Evolutionary conservation across 23 tunicate genomes (phyloP).

Genomic region (Halocynthia aurantium): DNA sequence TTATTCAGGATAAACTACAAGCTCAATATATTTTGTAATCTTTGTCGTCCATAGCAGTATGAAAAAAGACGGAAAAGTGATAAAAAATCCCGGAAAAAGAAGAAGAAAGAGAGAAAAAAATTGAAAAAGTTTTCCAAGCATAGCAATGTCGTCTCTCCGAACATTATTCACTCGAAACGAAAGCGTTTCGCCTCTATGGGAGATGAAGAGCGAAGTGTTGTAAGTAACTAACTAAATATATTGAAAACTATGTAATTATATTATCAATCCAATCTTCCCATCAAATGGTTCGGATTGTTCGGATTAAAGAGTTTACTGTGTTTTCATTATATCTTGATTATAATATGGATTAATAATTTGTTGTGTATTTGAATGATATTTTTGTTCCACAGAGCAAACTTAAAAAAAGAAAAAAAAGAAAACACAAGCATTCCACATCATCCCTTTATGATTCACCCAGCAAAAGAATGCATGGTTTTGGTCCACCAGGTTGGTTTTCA

Average conservation of each 20-base stretch:
- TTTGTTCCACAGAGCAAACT: neutral
- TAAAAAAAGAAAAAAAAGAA: neutral
- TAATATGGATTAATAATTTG: no score
- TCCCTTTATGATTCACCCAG: slow-evolving; percentile 15
- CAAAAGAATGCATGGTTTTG: slow-evolving; percentile 70
- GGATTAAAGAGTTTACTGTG: no score
- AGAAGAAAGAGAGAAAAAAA: slow-evolving; percentile 5
- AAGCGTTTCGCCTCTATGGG: slow-evolving; percentile 15
- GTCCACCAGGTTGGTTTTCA: slow-evolving; percentile 10
- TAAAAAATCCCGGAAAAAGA: neutral
- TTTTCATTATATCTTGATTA: no score
- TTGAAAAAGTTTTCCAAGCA: neutral
- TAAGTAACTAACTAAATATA: no score
- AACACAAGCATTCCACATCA: slow-evolving; percentile 1
- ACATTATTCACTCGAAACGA: neutral
- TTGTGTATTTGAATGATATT: neutral
- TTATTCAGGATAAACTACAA: no score
- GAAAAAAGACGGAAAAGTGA: no score
- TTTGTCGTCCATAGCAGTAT: no score
- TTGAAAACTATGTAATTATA: no score
- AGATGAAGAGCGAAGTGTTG: neutral
- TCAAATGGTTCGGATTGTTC: no score
- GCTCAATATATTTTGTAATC: no score
- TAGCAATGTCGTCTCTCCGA: neutral
- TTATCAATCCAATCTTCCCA: no score